These are phyloP conservation scores for Oxygymnocypris stewartii DNA, from an alignment of 2,113 vertebrate species.

Conservation along the genomic window DNA sequence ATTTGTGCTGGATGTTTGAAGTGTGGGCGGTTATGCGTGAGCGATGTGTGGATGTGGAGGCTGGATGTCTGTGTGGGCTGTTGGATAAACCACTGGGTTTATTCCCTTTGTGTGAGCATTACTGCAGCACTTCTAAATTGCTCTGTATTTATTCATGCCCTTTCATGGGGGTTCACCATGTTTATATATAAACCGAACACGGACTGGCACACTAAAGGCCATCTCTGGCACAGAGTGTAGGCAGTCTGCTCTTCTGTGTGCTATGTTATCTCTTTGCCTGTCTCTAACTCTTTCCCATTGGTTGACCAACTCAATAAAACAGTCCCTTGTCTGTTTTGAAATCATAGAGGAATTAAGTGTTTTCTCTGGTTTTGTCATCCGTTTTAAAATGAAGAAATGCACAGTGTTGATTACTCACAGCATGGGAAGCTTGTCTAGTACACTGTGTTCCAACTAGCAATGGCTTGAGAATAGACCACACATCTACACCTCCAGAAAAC, in stretches of 20 bases:
- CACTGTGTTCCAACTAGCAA: slow-evolving; percentile 30
- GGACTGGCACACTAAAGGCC: slow-evolving; percentile 26
- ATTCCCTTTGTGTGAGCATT: slow-evolving; percentile 38
- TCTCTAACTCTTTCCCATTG: slow-evolving; percentile 7
- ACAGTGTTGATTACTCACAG: slow-evolving; percentile 26
- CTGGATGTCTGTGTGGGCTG: slow-evolving; percentile 37
- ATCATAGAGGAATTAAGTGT: neutral
- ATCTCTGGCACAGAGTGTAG: slow-evolving; percentile 35
- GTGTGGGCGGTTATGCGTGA: slow-evolving; percentile 34
- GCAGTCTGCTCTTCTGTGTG: neutral
- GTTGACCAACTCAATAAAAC: neutral
- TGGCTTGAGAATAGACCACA: slow-evolving; percentile 30
- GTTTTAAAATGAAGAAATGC: slow-evolving; percentile 36
- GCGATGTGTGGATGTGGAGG: neutral
- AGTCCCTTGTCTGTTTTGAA: slow-evolving; percentile 23
- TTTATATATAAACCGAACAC: slow-evolving; percentile 54
- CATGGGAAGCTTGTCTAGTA: slow-evolving; percentile 3
- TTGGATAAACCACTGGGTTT: slow-evolving; percentile 26
- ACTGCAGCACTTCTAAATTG: slow-evolving; percentile 24
- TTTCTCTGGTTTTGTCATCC: slow-evolving; percentile 37
- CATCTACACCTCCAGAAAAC: neutral
- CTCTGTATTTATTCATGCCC: slow-evolving; percentile 20
- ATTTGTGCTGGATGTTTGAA: neutral
- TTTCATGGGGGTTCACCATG: slow-evolving; percentile 44
- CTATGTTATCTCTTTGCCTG: neutral